Evolutionary conservation across 2,797 vertebrate genomes (phyloP), one percentile per base, ranked within the genome.

Genomic region (Melanotaenia pygmaea): DNA sequence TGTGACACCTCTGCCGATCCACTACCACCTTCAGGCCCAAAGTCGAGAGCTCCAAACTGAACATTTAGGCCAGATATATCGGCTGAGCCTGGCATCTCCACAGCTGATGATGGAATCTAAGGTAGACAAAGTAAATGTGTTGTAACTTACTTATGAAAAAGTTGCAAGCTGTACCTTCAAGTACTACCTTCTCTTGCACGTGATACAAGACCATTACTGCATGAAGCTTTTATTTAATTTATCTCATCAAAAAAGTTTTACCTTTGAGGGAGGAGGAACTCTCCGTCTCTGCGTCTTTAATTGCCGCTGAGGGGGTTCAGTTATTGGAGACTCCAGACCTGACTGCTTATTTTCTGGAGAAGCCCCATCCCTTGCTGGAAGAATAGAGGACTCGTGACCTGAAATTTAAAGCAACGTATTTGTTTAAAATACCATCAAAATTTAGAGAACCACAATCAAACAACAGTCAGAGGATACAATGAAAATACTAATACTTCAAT

Each of bases 21-120:
- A 72, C 79, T 89, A 3, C 92, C 88, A 35, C 96, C 86, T 81
- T 98, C 98, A 58, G 97, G 96, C 63, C 96, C 97, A 91, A 99
- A 99, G 91, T 99, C 97, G 53, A 99, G 91, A 59, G 98, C 97
- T 40, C 98, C 98, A 88, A 99, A 99, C 89, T 99, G 98, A 84
- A 99, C 95, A 74, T 99, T 98, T 79, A 99, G 93, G 30, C 96
- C 98, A 30, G 94, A 94, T 69, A 99, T 80, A 34, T 99, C 98
- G 16, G 97, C 89, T 40, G 96, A 96, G 56, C 97, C 98, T 1
- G 98, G 97, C 98, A 99, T 99, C 89, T 99, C 98, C 80, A 99
- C 98, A 45, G 98, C 98, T 24, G 96, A 97, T 0, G 95, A 95
- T 4, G 98, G 97, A 86, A 97, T 98, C 98, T 99, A 91, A 69